Percentiles rank a stretch among this genome's conserved stretches.
Conservation (phyloP, 2,888 invertebrate species). For the Crioceris asparagi region DNA sequence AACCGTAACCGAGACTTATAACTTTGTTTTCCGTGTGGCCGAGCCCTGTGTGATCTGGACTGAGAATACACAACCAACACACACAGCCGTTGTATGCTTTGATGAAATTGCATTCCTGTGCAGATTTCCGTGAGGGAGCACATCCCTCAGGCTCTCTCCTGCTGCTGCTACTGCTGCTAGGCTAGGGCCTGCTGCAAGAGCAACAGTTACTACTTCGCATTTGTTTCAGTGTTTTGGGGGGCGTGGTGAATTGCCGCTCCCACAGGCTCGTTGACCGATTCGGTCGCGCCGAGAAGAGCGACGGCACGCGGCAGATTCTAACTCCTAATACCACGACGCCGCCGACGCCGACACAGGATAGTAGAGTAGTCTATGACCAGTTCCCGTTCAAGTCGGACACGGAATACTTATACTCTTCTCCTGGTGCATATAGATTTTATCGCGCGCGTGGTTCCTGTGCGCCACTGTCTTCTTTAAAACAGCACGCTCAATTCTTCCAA, state of each 20-base stretch:
- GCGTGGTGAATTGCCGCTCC: conserved; percentile 36
- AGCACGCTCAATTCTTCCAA: too few species aligned
- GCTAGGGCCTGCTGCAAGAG: conserved; percentile 28
- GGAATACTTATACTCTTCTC: too few species aligned
- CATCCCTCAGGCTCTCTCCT: conserved; percentile 25
- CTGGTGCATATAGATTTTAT: background rate
- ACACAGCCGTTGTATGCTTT: conserved; percentile 36
- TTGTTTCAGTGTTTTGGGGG: conserved; percentile 35
- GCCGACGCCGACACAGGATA: too few species aligned
- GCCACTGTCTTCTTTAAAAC: conserved; percentile 2
- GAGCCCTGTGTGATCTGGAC: conserved; percentile 37
- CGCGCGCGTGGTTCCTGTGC: conserved; percentile 4
- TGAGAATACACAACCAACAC: conserved; percentile 33
- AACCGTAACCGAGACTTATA: conserved; percentile 39
- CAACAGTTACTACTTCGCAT: conserved; percentile 38
- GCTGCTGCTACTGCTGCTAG: too few species aligned
- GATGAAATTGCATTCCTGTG: conserved; percentile 42
- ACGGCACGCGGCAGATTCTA: conserved; percentile 24
- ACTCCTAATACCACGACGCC: too few species aligned
- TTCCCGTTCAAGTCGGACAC: conserved; percentile 10
- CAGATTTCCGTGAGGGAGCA: conserved; percentile 39
- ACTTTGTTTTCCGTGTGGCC: conserved; percentile 41
- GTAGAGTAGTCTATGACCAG: conserved; percentile 27
- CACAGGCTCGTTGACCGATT: conserved; percentile 32
- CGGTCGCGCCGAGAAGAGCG: conserved; percentile 25